Percentiles rank a stretch among this genome's conserved stretches.
Evolutionary conservation across 2,797 vertebrate genomes (phyloP).

Genomic region (Echeneis naucrates): DNA sequence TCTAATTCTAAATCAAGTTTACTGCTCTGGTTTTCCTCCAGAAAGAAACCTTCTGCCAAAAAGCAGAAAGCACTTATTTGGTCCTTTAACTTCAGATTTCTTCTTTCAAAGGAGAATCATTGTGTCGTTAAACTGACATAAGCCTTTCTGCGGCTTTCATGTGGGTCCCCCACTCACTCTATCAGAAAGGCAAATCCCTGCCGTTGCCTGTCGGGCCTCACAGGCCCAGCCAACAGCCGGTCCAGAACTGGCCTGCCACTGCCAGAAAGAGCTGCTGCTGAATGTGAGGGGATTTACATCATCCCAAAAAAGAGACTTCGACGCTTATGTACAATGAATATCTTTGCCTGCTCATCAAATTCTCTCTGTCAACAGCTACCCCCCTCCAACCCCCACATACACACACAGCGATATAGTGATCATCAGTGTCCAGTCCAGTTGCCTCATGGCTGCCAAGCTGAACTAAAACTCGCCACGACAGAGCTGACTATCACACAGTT

Average conservation of each 20-base stretch:
- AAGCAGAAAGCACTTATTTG: conserved; percentile 34
- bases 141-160: conserved; percentile 60
- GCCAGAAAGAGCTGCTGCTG: conserved; percentile 73
- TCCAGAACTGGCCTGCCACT: conserved; percentile 66
- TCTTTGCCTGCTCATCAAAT: conserved; percentile 81
- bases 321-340: conserved; percentile 73
- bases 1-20: conserved; percentile 38
- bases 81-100: conserved; percentile 24
- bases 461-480: conserved; percentile 51
- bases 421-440: conserved; percentile 39
- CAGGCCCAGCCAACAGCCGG: conserved; percentile 60
- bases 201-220: conserved; percentile 65
- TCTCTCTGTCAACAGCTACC: conserved; percentile 58
- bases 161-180: conserved; percentile 54
- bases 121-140: conserved; percentile 64
- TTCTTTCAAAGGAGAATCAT: conserved; percentile 26
- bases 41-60: conserved; percentile 28
- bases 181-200: conserved; percentile 70
- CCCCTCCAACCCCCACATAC: neutral
- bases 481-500: conserved; percentile 49
- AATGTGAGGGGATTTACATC: conserved; percentile 73
- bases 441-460: conserved; percentile 49
- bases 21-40: conserved; percentile 11
- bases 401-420: conserved; percentile 42
- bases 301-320: conserved; percentile 71